These are phyloP conservation scores for Montipora capitata DNA, from an alignment of 92 coral and sea anemone species.

Conservation along the genomic window DNA sequence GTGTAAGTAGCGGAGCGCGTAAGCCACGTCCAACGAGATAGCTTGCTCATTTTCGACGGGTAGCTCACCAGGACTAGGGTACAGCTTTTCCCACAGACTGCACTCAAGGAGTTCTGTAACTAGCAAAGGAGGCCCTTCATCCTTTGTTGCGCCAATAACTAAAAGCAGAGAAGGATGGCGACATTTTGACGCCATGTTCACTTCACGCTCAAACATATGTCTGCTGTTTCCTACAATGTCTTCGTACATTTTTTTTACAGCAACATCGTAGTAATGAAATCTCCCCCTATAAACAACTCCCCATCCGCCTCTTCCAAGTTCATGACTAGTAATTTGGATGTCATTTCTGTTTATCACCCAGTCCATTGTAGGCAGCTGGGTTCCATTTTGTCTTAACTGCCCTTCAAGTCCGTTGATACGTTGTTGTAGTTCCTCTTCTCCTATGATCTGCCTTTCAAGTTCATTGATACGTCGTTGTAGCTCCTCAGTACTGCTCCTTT, in stretches of 20 bases:
- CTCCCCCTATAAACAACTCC: slow-evolving; percentile 82
- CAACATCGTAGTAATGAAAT: slow-evolving; percentile 85
- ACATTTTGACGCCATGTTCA: slow-evolving; percentile 90
- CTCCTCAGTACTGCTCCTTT: too few relatives aligned
- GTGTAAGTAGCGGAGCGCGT: slow-evolving; percentile 87
- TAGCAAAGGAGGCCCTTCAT: slow-evolving; percentile 67
- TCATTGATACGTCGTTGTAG: too few relatives aligned
- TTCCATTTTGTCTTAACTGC: too few relatives aligned
- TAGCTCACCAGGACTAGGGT: neutral
- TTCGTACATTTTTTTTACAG: slow-evolving; percentile 85
- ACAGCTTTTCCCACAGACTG: slow-evolving; percentile 63
- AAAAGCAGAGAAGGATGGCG: slow-evolving; percentile 92
- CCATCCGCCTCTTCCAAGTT: slow-evolving; percentile 91
- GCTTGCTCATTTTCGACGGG: neutral
- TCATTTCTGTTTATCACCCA: slow-evolving; percentile 88
- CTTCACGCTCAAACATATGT: slow-evolving; percentile 83
- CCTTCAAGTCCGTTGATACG: too few relatives aligned
- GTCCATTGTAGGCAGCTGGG: slow-evolving; percentile 13
- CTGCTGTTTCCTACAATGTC: slow-evolving; percentile 77
- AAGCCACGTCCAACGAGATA: slow-evolving; percentile 68
- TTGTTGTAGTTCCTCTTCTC: too few relatives aligned
- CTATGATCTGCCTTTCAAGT: neutral
- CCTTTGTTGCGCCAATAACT: slow-evolving; percentile 93
- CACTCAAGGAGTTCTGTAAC: slow-evolving; percentile 89
- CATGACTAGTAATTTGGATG: slow-evolving; percentile 63